Evolutionary conservation across 2,113 vertebrate genomes (phyloP), one percentile per base, ranked within the genome.

Genomic region (Platysternon megacephalum): DNA sequence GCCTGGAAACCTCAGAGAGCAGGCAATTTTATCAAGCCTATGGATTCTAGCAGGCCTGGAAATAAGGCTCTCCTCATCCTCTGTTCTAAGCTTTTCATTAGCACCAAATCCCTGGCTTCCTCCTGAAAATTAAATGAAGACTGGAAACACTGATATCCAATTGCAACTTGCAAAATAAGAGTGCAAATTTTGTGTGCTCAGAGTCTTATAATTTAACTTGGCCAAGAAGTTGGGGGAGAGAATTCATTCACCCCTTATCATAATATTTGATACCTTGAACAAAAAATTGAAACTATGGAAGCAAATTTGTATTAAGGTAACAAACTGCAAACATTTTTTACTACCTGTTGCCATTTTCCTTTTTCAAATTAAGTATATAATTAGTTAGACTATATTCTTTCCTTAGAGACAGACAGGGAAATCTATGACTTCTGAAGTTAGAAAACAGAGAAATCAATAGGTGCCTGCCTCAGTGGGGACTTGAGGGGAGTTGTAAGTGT

Each of bases 371-470:
- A 97, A 97, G 91, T 93, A 91, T 95, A 97, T 98, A 97, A 97
- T 98, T 98, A 97, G 91, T 93, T 91, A 91, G 79, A 96, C 65
- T 95, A 83, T 93, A 96, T 92, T 89, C 49, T 95, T 95, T 90
- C 61, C 68, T 94, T 56, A 24, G 55, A 95, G 87, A 96, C 48
- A 95, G 94, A 97, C 89, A 94, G 81, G 61, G 90, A 98, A 97
- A 98, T 97, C 92, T 95, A 97, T 97, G 96, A 96, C 96, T 96
- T 95, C 83, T 94, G 95, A 97, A 97, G 91, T 93, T 95, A 81
- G 91, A 98, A 98, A 98, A 97, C 94, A 97, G 97, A 96, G 87
- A 98, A 98, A 98, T 98, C 97, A 98, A 98, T 98, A 97, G 80
- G 80, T 90, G 83, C 90, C 89, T 97, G 92, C 88, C 79, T 95